Conservation (phyloP, 1,140 invertebrate species). For the Hydropsyche tenuis region DNA sequence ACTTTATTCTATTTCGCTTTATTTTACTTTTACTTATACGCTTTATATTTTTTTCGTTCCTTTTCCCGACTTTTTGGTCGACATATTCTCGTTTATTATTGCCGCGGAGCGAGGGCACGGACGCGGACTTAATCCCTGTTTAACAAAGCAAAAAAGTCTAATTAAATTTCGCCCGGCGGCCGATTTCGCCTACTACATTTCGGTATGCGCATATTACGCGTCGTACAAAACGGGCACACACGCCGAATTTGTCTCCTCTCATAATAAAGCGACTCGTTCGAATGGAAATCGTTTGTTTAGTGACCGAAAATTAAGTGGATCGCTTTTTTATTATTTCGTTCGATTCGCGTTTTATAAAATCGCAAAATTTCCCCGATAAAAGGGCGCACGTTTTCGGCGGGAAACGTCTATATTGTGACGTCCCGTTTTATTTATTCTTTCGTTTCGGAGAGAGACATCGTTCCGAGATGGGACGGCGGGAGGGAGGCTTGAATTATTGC, state of each 20-base stretch:
- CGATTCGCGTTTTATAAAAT: neutral
- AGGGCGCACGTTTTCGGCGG: too few species aligned
- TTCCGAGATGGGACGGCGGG: neutral
- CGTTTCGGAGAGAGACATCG: neutral
- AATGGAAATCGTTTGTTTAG: neutral
- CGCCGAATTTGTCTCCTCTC: constrained; percentile 31
- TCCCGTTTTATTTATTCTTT: neutral
- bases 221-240: too few species aligned
- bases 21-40: constrained; percentile 7
- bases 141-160: constrained; percentile 45
- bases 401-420: too few species aligned
- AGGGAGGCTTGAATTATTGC: constrained; percentile 14
- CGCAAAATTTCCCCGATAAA: too few species aligned
- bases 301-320: neutral
- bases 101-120: constrained; percentile 15
- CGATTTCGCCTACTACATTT: constrained; percentile 11
- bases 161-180: constrained; percentile 39
- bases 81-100: constrained; percentile 42
- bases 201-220: too few species aligned
- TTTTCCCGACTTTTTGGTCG: constrained; percentile 32
- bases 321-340: neutral
- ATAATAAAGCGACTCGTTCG: neutral
- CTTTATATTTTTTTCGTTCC: neutral
- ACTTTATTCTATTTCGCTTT: constrained; percentile 10
- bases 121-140: constrained; percentile 35